Percentiles rank a stretch among this genome's conserved stretches.
These are phyloP conservation scores for Lordiphosa stackelbergi DNA, from an alignment of 1,140 invertebrate species.

Conservation along the genomic window DNA sequence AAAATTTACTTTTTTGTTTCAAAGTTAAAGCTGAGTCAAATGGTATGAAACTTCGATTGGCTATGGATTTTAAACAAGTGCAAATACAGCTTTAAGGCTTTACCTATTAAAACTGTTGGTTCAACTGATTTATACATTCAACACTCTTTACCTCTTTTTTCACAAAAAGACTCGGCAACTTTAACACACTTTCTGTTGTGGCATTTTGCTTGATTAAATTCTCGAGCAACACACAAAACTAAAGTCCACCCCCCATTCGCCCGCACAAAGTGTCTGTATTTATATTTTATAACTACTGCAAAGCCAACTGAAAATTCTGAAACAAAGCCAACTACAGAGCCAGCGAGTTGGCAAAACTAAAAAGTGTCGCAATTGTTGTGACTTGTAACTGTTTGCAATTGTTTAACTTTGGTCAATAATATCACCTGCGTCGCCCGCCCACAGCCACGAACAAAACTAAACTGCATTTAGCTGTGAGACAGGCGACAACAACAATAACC, in stretches of 20 bases:
- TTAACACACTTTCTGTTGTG: no score
- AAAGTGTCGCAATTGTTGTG: constrained; percentile 59
- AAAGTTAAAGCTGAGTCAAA: no score
- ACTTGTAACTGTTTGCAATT: constrained; percentile 61
- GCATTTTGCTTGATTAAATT: constrained; percentile 18
- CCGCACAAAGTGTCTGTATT: constrained; percentile 11
- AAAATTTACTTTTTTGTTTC: no score
- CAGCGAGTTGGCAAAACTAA: constrained; percentile 43
- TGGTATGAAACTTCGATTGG: no score
- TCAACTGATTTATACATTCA: no score
- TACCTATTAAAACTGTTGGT: no score
- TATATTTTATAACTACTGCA: constrained; percentile 7
- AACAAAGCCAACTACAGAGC: not conserved
- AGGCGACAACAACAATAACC: constrained; percentile 12
- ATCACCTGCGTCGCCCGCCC: constrained; percentile 56
- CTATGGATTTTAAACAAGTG: no score
- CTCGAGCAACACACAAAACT: not conserved
- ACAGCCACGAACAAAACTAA: constrained; percentile 38
- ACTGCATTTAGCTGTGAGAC: constrained; percentile 46
- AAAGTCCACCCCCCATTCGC: not conserved
- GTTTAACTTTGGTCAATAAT: constrained; percentile 70
- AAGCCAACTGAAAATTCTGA: constrained; percentile 11
- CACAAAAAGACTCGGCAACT: no score
- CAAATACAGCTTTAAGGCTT: no score
- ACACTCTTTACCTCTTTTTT: no score